These are phyloP conservation scores for Anticlea derivata DNA, from an alignment of 2,888 invertebrate genomes.

Conservation along the genomic window DNA sequence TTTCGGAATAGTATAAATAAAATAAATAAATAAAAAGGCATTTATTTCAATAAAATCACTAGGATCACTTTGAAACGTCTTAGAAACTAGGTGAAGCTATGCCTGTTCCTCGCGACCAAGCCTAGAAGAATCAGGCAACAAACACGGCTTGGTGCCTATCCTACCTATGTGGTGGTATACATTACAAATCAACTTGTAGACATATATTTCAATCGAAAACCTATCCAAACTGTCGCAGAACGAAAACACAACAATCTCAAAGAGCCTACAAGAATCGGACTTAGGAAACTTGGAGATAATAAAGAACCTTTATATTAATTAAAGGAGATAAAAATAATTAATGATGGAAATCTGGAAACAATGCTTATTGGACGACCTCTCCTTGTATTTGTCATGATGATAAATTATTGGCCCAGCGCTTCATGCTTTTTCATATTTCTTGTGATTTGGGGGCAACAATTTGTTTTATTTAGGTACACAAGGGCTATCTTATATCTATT, in stretches of 20 bases:
- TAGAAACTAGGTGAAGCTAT: too few species aligned
- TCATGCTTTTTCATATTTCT: slow-evolving; percentile 11
- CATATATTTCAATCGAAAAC: slow-evolving; percentile 1
- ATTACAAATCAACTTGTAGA: too few species aligned
- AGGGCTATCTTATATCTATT: too few species aligned
- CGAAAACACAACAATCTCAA: slow-evolving; percentile 15
- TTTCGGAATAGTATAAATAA: too few species aligned
- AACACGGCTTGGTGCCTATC: too few species aligned
- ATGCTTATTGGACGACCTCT: slow-evolving; percentile 71
- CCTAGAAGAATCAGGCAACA: too few species aligned
- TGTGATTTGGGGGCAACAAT: slow-evolving; percentile 1
- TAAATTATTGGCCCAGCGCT: slow-evolving; percentile 64
- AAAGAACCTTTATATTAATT: slow-evolving; percentile 78
- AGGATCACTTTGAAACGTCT: too few species aligned
- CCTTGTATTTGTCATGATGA: slow-evolving; percentile 72
- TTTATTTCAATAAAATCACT: too few species aligned
- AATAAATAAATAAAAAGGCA: too few species aligned
- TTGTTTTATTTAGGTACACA: background rate
- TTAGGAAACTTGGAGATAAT: slow-evolving; percentile 49
- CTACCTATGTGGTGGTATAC: too few species aligned
- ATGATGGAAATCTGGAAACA: slow-evolving; percentile 75
- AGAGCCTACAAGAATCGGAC: slow-evolving; percentile 41
- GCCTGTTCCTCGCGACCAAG: too few species aligned
- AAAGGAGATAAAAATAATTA: slow-evolving; percentile 79
- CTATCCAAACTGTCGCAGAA: background rate